Conservation (phyloP, 2,797 vertebrate genomes). For the Acipenser ruthenus region DNA sequence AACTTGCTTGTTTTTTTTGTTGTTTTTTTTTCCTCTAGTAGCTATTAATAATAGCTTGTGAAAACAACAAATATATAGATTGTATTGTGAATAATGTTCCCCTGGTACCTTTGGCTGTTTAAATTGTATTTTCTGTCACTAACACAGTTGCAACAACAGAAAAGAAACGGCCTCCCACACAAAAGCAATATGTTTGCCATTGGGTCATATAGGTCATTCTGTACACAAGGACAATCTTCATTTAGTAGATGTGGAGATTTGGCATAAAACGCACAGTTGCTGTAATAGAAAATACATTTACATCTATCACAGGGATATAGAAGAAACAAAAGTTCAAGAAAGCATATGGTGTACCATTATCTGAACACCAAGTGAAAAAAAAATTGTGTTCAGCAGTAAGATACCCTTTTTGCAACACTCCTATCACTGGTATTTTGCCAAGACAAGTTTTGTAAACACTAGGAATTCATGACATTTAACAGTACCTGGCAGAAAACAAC, state of each 20-base stretch:
- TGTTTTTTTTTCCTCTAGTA: too few relatives aligned
- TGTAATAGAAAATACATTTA: conserved; percentile 53
- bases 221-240: conserved; percentile 27
- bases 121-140: conserved; percentile 1
- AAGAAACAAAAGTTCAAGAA: conserved; percentile 40
- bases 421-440: too few relatives aligned
- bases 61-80: too few relatives aligned
- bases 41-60: too few relatives aligned
- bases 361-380: too few relatives aligned
- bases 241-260: conserved; percentile 31
- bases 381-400: too few relatives aligned
- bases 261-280: conserved; percentile 22
- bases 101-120: not conserved
- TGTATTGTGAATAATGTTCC: not conserved
- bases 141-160: conserved; percentile 21
- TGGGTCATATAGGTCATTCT: conserved; percentile 49
- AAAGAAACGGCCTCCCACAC: conserved; percentile 50
- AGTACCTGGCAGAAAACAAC: not conserved
- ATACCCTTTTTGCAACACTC: too few relatives aligned
- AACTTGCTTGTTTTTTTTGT: too few relatives aligned
- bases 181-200: conserved; percentile 52
- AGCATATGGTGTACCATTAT: conserved; percentile 50
- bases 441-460: not conserved
- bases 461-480: not conserved
- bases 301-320: conserved; percentile 42